phyloP scores from a whole-genome alignment of 2,888 invertebrate genomes.

The Drepanosiphum platanoidis region DNA sequence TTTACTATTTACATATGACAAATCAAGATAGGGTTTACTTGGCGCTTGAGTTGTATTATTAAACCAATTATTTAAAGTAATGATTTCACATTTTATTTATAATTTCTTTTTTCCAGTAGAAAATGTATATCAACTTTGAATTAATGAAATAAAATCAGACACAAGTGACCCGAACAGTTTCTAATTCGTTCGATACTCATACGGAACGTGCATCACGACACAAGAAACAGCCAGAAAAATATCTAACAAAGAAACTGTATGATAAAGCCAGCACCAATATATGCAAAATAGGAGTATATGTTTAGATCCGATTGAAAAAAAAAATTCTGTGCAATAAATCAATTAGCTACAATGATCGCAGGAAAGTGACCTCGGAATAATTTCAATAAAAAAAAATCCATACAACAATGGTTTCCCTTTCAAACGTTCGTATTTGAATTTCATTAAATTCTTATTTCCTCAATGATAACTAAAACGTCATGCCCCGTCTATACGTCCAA shows the following conservation, averaged over 20 bases:
- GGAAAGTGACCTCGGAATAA: background rate
- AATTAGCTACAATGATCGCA: background rate
- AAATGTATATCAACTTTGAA: background rate
- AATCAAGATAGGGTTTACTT: too few relatives aligned
- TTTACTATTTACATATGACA: too few relatives aligned
- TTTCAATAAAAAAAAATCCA: slow-evolving; percentile 17
- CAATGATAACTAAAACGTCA: slow-evolving; percentile 40
- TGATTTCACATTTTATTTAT: too few relatives aligned
- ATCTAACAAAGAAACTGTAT: too few relatives aligned
- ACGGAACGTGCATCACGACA: too few relatives aligned
- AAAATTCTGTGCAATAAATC: background rate
- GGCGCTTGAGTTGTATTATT: too few relatives aligned
- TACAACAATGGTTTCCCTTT: slow-evolving; percentile 2
- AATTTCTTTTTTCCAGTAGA: too few relatives aligned
- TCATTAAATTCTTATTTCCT: slow-evolving; percentile 50
- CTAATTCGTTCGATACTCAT: background rate
- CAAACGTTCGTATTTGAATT: slow-evolving; percentile 42
- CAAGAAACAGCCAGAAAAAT: too few relatives aligned
- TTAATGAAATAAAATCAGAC: background rate
- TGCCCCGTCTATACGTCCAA: slow-evolving; percentile 7
- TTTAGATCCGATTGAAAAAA: background rate
- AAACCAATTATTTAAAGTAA: too few relatives aligned
- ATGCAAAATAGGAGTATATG: too few relatives aligned
- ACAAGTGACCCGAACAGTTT: background rate
- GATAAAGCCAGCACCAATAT: too few relatives aligned